phyloP scores from a whole-genome alignment of 2,113 vertebrate species.

The Ceuthmochares aereus region DNA sequence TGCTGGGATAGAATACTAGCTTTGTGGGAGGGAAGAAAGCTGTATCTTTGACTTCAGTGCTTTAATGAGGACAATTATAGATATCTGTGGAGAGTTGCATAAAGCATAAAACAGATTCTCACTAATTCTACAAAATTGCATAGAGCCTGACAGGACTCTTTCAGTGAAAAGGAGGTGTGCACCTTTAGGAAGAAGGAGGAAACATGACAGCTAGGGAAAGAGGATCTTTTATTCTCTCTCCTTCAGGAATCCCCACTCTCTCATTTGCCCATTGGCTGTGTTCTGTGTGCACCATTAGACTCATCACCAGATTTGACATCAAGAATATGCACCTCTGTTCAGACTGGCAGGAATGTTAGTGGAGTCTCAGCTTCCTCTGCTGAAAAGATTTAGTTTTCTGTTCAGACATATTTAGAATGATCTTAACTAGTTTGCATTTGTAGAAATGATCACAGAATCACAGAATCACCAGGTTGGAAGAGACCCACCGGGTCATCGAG shows the following conservation, averaged over 20 bases:
- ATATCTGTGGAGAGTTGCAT: neutral
- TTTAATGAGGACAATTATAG: neutral
- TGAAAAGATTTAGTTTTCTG: neutral
- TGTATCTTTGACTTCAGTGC: neutral
- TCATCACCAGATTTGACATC: neutral
- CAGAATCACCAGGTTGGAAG: no score
- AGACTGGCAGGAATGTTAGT: neutral
- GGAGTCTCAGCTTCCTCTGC: neutral
- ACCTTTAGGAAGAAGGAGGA: neutral
- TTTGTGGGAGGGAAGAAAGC: neutral
- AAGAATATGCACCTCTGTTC: neutral
- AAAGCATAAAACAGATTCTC: neutral
- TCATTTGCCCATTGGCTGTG: neutral
- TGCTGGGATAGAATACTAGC: neutral
- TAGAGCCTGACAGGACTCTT: neutral
- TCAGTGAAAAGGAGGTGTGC: neutral
- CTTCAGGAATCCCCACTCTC: neutral
- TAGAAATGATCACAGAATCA: no score
- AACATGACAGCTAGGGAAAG: neutral
- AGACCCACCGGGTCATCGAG: no score
- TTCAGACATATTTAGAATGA: neutral
- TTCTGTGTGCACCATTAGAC: neutral
- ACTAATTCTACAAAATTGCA: neutral
- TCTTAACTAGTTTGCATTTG: neutral
- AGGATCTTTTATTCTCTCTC: neutral